Conservation (phyloP, 2,113 vertebrate genomes). For the Glareola pratincola region DNA sequence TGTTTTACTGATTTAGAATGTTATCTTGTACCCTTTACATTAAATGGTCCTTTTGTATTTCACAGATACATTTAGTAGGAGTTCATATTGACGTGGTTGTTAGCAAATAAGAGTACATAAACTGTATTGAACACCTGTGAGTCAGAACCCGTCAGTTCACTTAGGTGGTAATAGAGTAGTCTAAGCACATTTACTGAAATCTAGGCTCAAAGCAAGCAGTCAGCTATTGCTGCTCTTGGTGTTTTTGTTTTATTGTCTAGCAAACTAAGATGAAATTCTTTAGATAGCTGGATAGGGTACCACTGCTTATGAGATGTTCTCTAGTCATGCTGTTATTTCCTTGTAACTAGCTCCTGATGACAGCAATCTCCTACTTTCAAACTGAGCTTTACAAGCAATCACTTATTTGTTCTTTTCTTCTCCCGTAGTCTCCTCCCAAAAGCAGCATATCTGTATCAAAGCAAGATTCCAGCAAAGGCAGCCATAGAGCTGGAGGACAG, state of each 20-base stretch:
- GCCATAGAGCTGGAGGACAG: slow-evolving; percentile 68
- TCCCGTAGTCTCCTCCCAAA: slow-evolving; percentile 76
- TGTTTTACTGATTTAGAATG: not conserved
- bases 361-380: not conserved
- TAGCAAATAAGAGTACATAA: not conserved
- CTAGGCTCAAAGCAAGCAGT: not conserved
- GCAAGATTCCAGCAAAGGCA: slow-evolving; percentile 75
- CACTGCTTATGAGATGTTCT: not conserved
- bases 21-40: not conserved
- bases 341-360: not conserved
- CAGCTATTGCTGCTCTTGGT: not conserved
- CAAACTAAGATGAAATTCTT: not conserved
- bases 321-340: not conserved
- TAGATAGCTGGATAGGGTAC: not conserved
- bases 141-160: not conserved
- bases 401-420: slow-evolving; percentile 31
- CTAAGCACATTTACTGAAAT: not conserved
- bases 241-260: not conserved
- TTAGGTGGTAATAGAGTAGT: not conserved
- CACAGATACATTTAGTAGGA: not conserved
- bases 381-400: not conserved
- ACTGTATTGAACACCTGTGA: not conserved
- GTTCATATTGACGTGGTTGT: not conserved
- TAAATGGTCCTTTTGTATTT: not conserved
- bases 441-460: slow-evolving; percentile 74